Evolutionary conservation across 2,888 invertebrate species (phyloP), one percentile per base, ranked within the genome.

Genomic region (Lithophane leautieri): DNA sequence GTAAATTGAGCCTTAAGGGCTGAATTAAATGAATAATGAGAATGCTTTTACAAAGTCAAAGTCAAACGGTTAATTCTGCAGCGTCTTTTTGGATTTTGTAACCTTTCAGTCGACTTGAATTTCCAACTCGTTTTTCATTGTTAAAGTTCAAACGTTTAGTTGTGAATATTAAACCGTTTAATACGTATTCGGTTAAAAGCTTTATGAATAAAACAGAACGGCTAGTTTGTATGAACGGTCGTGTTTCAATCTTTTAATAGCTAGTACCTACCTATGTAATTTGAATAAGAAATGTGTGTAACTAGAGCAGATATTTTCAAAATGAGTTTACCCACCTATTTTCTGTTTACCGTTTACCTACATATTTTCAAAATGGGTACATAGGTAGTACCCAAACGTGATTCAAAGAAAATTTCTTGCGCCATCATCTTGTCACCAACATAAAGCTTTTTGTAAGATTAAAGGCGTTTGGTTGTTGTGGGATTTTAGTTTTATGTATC

Each of bases 11-110:
- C n/a, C 1, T 60, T 50, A 84, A 73, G 70, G 68, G 54, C 44
- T 28, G 70, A 68, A 73, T 84, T 76, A 70, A 81, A 84, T 81
- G 73, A 73, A 77, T 83, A 77, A 84, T 76, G 71, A 74, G 65
- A 81, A 76, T 72, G 70, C 71, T 69, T 76, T 83, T 12, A 67
- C 70, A 70, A 84, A 79, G 71, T 72, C 61, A 50, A 61, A 71
- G 69, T 73, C 58, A 71, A 72, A 81, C 73, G 70, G 61, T 60
- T 70, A 44, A 60, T 68, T 69, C 62, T 79, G 70, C 60, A 74
- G 67, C 28, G 56, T 72, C 63, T 19, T 74, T 71, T 79, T 61
- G 11, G 69, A 74, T 73, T 83, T 76, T 70, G 70, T 63, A 70
- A 62, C 70, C 68, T 78, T 79, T 79, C 25, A 80, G 65, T 42